Conservation (phyloP, 2,797 vertebrate species). For the Merluccius polli region DNA sequence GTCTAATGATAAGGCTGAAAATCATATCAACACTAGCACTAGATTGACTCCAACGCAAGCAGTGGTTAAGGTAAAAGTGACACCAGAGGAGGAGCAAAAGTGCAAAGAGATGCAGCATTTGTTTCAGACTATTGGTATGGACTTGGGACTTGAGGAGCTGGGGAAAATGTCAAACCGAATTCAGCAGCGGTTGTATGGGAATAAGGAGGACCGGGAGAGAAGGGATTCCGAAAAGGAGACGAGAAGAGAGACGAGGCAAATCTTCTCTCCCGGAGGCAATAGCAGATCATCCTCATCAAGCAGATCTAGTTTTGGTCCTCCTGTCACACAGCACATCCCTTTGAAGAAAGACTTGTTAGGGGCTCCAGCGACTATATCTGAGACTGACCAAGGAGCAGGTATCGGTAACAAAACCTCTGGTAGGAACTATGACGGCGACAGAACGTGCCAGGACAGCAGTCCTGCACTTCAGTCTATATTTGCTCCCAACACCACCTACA, state of each 20-base stretch:
- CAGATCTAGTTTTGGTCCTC: constrained; percentile 43
- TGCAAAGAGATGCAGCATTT: constrained; percentile 57
- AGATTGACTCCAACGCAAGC: constrained; percentile 36
- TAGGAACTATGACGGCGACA: constrained; percentile 15
- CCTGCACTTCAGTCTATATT: constrained; percentile 6
- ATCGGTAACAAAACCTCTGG: constrained; percentile 5
- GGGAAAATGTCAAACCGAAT: constrained; percentile 65
- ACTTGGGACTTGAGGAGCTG: constrained; percentile 63
- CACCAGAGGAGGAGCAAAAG: constrained; percentile 54
- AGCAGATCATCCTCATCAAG: constrained; percentile 51
- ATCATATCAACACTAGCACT: constrained; percentile 10
- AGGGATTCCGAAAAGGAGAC: background rate
- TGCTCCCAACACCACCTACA: constrained; percentile 7
- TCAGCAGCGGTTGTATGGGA: constrained; percentile 65
- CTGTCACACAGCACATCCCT: constrained; percentile 8
- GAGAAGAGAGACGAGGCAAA: constrained; percentile 20
- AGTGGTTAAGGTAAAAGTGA: constrained; percentile 19
- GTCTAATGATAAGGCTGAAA: constrained; percentile 26
- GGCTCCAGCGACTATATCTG: constrained; percentile 8
- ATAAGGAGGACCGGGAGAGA: constrained; percentile 33
- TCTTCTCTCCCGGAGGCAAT: constrained; percentile 13
- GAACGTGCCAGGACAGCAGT: constrained; percentile 11
- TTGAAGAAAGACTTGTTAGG: constrained; percentile 16
- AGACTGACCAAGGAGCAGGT: background rate
- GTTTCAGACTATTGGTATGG: constrained; percentile 63